phyloP scores from a whole-genome alignment of 2,797 vertebrate genomes.

The Myotis planiceps region DNA sequence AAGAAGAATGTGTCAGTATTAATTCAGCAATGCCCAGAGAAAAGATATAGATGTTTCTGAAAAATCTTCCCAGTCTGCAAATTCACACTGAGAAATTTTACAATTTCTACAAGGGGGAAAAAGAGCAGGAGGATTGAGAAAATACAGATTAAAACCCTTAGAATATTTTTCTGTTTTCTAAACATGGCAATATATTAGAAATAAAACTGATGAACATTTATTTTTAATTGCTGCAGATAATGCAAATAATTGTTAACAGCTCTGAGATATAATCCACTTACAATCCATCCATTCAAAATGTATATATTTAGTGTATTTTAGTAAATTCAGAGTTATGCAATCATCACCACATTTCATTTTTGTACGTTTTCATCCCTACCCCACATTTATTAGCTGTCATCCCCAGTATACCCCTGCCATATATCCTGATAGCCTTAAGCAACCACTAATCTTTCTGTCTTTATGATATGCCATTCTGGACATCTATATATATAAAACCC shows the following conservation, averaged over 20 bases:
- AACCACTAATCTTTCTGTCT: not conserved
- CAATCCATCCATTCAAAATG: not conserved
- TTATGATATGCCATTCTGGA: not conserved
- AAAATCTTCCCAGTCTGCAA: not conserved
- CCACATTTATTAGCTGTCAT: not conserved
- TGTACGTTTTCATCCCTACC: not conserved
- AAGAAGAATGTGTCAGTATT: not conserved
- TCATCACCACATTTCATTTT: not conserved
- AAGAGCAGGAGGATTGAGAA: not conserved
- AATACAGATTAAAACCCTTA: not conserved
- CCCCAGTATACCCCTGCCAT: not conserved
- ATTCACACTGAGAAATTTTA: not conserved
- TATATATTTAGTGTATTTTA: not conserved
- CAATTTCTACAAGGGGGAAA: not conserved
- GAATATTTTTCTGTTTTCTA: not conserved
- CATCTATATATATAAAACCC: not conserved
- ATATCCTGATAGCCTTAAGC: not conserved
- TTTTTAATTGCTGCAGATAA: slow-evolving; percentile 11
- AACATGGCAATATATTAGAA: not conserved
- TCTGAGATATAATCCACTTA: slow-evolving; percentile 16
- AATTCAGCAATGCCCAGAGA: not conserved
- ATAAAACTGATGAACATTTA: not conserved
- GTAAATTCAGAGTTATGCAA: not conserved
- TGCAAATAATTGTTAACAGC: not conserved
- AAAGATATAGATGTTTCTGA: not conserved